Conservation (phyloP, 2,888 invertebrate species). For the Cynaeus angustus region DNA sequence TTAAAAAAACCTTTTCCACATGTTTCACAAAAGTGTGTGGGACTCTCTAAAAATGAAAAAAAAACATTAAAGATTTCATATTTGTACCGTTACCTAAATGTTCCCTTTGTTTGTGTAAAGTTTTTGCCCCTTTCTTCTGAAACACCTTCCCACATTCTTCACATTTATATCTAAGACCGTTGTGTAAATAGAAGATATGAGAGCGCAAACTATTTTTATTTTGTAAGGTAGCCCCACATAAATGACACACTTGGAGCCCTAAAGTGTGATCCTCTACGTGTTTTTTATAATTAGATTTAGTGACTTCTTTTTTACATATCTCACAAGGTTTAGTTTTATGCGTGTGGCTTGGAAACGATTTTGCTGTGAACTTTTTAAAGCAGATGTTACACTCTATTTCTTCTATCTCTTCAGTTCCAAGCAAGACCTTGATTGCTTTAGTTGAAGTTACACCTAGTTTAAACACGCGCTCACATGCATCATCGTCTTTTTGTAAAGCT, state of each 20-base stretch:
- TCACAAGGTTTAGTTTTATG: conserved; percentile 63
- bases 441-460: conserved; percentile 1
- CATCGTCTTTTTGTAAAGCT: not conserved
- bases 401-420: not conserved
- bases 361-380: too few species aligned
- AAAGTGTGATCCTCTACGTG: conserved; percentile 62
- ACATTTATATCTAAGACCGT: conserved; percentile 69
- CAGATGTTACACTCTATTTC: too few species aligned
- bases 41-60: conserved; percentile 53
- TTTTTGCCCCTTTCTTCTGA: conserved; percentile 69
- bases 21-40: conserved; percentile 58
- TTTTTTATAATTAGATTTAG: conserved; percentile 60
- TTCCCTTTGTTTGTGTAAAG: conserved; percentile 8
- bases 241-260: conserved; percentile 61
- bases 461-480: not conserved
- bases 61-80: conserved; percentile 48
- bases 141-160: conserved; percentile 63
- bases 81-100: conserved; percentile 53
- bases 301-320: conserved; percentile 60
- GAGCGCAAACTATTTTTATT: conserved; percentile 10
- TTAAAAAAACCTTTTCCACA: conserved; percentile 62
- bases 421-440: conserved; percentile 40
- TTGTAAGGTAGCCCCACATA: conserved; percentile 60
- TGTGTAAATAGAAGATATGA: conserved; percentile 34
- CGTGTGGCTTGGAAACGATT: conserved; percentile 52